Percentiles rank a stretch among this genome's conserved stretches.
phyloP scores from a whole-genome alignment of 2,113 vertebrate species.

The Anarhynchus alexandrinus region DNA sequence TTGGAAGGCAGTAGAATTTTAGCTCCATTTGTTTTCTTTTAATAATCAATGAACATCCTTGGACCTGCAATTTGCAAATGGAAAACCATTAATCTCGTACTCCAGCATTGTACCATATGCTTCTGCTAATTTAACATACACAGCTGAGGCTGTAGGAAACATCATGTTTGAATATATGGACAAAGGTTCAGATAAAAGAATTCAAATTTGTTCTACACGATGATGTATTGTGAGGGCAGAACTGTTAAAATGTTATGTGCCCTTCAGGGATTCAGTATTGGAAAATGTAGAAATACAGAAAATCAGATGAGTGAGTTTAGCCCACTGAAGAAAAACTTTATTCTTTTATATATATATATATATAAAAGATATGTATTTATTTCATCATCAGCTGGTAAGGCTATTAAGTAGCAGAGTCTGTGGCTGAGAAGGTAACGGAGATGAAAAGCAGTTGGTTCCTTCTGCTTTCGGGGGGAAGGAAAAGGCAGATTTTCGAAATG shows the following conservation, averaged over 20 bases:
- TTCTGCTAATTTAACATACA: background rate
- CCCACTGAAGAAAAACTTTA: background rate
- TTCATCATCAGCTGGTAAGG: background rate
- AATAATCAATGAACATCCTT: slow-evolving; percentile 15
- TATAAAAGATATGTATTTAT: background rate
- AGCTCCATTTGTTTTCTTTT: slow-evolving; percentile 41
- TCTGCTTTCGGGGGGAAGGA: background rate
- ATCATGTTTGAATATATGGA: background rate
- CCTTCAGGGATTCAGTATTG: background rate
- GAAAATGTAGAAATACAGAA: background rate
- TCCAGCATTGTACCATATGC: background rate
- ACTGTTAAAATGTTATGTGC: background rate
- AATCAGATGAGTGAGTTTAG: background rate
- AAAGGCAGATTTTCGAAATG: background rate
- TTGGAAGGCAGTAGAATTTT: background rate
- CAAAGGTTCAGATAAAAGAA: background rate
- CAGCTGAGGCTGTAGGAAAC: background rate
- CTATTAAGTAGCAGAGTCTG: background rate
- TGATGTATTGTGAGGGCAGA: background rate
- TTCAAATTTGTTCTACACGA: background rate
- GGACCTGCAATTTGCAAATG: slow-evolving; percentile 62
- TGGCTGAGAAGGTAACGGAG: background rate
- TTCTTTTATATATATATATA: background rate
- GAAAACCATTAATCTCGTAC: background rate
- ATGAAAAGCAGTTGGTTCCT: background rate